Evolutionary conservation across 2,113 vertebrate genomes (phyloP).

Genomic region (Polyodon spathula): DNA sequence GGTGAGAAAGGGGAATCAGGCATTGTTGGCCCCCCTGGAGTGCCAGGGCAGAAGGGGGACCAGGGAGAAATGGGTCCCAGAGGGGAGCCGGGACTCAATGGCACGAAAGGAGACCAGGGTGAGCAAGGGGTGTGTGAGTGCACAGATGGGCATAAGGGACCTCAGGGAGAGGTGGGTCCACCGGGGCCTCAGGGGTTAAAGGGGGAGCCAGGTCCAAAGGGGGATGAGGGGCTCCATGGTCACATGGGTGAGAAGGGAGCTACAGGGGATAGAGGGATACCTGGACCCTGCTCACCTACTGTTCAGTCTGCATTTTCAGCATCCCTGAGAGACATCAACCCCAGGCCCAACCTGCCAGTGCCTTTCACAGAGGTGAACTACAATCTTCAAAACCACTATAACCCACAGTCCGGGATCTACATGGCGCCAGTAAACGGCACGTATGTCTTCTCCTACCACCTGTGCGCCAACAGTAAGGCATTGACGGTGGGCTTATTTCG

Average conservation of each 20-base stretch:
- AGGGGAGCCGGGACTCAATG: too few relatives aligned
- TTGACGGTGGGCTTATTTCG: constrained; percentile 46
- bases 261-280: constrained; percentile 34
- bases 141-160: constrained; percentile 33
- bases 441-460: constrained; percentile 48
- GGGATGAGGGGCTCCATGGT: constrained; percentile 29
- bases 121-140: constrained; percentile 39
- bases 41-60: constrained; percentile 37
- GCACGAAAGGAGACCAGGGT: constrained; percentile 35
- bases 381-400: constrained; percentile 38
- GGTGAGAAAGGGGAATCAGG: constrained; percentile 39
- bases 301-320: constrained; percentile 47
- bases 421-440: constrained; percentile 44
- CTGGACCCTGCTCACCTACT: constrained; percentile 43
- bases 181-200: constrained; percentile 9
- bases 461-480: constrained; percentile 17
- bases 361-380: constrained; percentile 27
- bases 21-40: constrained; percentile 21
- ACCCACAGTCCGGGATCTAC: constrained; percentile 36
- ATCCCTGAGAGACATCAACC: constrained; percentile 26
- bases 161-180: constrained; percentile 26
- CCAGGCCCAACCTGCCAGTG: constrained; percentile 32
- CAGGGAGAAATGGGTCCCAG: constrained; percentile 24
- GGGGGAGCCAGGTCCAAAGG: constrained; percentile 18
- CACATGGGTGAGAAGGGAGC: constrained; percentile 29